Conservation (phyloP, 2,113 vertebrate genomes). For the Zootoca vivipara region DNA sequence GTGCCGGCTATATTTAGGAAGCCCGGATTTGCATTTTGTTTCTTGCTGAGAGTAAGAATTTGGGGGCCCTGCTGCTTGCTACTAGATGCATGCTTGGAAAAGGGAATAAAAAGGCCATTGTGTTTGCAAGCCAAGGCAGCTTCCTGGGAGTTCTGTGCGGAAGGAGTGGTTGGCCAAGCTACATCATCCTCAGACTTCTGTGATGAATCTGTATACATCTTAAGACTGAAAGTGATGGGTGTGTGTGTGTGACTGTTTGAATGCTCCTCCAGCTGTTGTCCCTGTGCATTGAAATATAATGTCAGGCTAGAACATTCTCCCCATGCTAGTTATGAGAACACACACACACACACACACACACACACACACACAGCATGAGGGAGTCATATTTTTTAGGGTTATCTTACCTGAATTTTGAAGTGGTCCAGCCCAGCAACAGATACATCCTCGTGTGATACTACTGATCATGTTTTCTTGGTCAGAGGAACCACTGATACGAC, state of each 20-base stretch:
- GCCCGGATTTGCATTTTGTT: not conserved
- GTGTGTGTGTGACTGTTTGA: not conserved
- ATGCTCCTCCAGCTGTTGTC: too few species aligned
- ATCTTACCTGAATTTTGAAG: too few species aligned
- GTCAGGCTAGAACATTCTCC: not conserved
- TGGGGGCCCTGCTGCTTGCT: not conserved
- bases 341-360: too few species aligned
- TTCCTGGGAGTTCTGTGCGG: not conserved
- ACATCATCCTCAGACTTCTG: not conserved
- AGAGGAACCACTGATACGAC: not conserved
- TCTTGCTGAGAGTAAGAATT: not conserved
- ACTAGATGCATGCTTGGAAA: not conserved
- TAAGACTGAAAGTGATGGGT: not conserved
- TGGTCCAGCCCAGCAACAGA: not conserved
- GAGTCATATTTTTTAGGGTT: not conserved
- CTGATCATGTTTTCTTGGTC: not conserved
- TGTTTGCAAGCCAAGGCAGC: not conserved
- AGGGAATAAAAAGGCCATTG: not conserved
- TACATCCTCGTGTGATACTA: not conserved
- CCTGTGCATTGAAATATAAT: too few species aligned
- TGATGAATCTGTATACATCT: not conserved
- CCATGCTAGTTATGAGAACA: not conserved
- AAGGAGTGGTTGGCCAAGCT: not conserved
- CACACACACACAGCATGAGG: not conserved
- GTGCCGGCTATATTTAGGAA: constrained; percentile 25